Evolutionary conservation across 2,113 vertebrate genomes (phyloP).

Genomic region (Amphiprion ocellaris): DNA sequence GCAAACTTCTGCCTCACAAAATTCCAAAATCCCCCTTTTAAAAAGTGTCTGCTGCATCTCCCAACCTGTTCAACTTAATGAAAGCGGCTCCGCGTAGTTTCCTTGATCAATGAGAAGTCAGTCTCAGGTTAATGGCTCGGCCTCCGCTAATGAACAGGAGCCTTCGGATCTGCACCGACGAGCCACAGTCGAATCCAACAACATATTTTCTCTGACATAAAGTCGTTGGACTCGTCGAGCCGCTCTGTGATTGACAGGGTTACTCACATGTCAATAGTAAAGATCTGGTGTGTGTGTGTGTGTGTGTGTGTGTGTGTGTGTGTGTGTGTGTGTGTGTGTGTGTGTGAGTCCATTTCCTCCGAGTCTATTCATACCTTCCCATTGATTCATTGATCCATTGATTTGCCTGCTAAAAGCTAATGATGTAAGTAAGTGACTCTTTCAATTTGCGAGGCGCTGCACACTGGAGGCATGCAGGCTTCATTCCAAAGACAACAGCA

Average conservation of each 20-base stretch:
- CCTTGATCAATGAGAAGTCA: constrained; percentile 80
- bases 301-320: constrained; percentile 18
- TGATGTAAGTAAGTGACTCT: constrained; percentile 85
- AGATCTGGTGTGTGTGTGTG: constrained; percentile 64
- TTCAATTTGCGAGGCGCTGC: constrained; percentile 71
- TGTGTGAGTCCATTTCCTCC: constrained; percentile 77
- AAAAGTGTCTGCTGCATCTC: constrained; percentile 22
- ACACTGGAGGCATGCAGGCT: constrained; percentile 64
- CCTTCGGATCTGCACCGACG: constrained; percentile 65
- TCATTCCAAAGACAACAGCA: constrained; percentile 70
- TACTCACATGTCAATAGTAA: constrained; percentile 83
- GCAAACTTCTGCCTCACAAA: not conserved
- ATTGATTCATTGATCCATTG: constrained; percentile 87
- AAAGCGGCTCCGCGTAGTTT: constrained; percentile 63
- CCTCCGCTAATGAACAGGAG: constrained; percentile 74
- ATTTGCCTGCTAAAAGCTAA: constrained; percentile 85
- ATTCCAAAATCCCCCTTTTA: not conserved
- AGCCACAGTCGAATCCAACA: constrained; percentile 70
- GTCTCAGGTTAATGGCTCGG: constrained; percentile 80
- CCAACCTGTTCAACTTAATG: constrained; percentile 66
- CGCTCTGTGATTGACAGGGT: constrained; percentile 77
- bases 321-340: constrained; percentile 20
- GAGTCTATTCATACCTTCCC: constrained; percentile 80
- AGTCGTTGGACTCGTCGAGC: constrained; percentile 68
- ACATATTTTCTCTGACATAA: constrained; percentile 81